Base-by-base conservation (phyloP, 2,888 invertebrate species). In the Cephus pulcher region DNA sequence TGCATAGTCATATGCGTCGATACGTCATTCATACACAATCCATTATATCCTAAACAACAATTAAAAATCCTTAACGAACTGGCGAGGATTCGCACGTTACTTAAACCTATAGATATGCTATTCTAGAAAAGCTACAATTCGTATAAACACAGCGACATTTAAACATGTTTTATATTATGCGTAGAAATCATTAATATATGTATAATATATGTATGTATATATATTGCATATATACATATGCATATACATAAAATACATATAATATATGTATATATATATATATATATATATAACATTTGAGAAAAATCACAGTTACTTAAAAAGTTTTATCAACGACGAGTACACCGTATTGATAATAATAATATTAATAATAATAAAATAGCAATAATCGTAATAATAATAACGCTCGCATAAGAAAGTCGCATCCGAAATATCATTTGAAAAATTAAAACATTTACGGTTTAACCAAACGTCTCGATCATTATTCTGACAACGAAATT, bases 261-360 rank as follows among this genome's bases (percentile, higher is more conserved):
- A 85, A 85, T 86, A 87, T 78, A 78, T 15, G 15, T 40, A 9
- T 78, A 3, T 35, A 30, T 30, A 11, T 78, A 3, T 35, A 3
- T 35, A 11, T 35, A 35, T 35, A 35, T 35, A 75, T 85, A 89
- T 90, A 89, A 90, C 86, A 90, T 88, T 88, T 88, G 87, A 90
- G 56, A 89, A 88, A 88, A 90, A 90, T 90, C 90, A 90, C 90
- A 90, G 90, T 89, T 89, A 90, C 87, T 89, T 86, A 88, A 88
- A 88, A 88, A 86, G 86, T 82, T 76, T 76, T 74, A 76, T 76
- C 76, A 76, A 76, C 37, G 69, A 68, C 73, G 74, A 74, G 35
- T 56, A 56, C 56, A 56, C 56, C 56, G 56, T 40, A 15, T 40
- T 56, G 56, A 56, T 23, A 56, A 23, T 56, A 56, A 23, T 56